Evolutionary conservation across 2,888 invertebrate species (phyloP).

Genomic region (Acrocyrtus sp.): DNA sequence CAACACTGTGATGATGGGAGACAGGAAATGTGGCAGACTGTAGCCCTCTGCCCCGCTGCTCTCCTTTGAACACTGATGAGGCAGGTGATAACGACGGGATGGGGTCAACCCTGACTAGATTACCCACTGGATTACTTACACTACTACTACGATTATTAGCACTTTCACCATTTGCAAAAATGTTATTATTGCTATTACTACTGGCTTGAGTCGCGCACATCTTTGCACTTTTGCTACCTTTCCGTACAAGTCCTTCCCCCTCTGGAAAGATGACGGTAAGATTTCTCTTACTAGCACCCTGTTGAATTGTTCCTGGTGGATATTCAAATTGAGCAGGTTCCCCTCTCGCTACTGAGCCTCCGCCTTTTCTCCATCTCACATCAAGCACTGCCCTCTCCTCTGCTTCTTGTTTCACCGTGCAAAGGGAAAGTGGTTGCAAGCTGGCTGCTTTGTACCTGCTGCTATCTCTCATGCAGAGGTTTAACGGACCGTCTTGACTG

Average conservation of each 20-base stretch:
- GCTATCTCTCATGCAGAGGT: slow-evolving; percentile 59
- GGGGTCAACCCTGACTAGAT: slow-evolving; percentile 33
- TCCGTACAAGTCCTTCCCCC: not conserved
- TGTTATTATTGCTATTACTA: slow-evolving; percentile 20
- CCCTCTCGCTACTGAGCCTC: slow-evolving; percentile 5
- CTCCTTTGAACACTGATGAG: not conserved
- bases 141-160: not conserved
- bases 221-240: slow-evolving; percentile 38
- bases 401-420: not conserved
- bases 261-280: too few species aligned
- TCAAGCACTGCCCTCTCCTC: slow-evolving; percentile 5
- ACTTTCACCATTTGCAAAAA: slow-evolving; percentile 1
- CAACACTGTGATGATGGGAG: not conserved
- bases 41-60: not conserved
- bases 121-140: slow-evolving; percentile 22
- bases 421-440: not conserved
- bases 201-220: slow-evolving; percentile 6
- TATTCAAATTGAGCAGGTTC: not conserved
- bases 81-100: slow-evolving; percentile 13
- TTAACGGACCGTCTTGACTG: slow-evolving; percentile 57
- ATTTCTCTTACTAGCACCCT: not conserved
- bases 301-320: not conserved
- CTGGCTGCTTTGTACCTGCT: not conserved
- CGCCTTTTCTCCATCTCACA: slow-evolving; percentile 41
- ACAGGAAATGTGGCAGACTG: not conserved